These are phyloP conservation scores for Excalfactoria chinensis DNA, from an alignment of 2,113 vertebrate genomes.

Conservation along the genomic window DNA sequence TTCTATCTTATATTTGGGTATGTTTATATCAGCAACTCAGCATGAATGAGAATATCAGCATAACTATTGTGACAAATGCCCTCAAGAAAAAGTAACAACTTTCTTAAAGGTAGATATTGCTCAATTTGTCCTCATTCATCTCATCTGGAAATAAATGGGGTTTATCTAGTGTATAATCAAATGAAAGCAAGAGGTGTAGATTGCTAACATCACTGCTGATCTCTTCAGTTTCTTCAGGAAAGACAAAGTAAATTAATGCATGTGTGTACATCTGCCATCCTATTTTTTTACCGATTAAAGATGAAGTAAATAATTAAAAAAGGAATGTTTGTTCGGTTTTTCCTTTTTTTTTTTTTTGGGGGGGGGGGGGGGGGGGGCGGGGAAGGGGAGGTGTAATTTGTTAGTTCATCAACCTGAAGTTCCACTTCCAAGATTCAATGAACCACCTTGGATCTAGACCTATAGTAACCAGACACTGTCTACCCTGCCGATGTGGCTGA, in stretches of 20 bases:
- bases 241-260: neutral
- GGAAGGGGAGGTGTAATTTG: too few species aligned
- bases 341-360: too few species aligned
- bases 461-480: neutral
- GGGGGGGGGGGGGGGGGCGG: too few species aligned
- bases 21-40: neutral
- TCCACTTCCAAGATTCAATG: neutral
- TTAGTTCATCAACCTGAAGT: neutral
- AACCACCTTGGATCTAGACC: neutral
- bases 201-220: neutral
- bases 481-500: too few species aligned
- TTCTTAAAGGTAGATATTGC: neutral
- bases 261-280: fast-evolving
- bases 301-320: neutral
- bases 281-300: neutral
- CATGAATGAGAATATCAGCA: neutral
- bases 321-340: neutral
- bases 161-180: neutral
- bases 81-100: neutral
- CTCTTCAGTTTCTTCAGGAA: neutral
- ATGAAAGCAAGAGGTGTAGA: neutral
- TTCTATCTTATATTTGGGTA: neutral
- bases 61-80: neutral
- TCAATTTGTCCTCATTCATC: neutral
- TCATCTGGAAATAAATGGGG: neutral